These are phyloP conservation scores for Zaprionus capensis DNA, from an alignment of 1,140 invertebrate species.

Conservation along the genomic window DNA sequence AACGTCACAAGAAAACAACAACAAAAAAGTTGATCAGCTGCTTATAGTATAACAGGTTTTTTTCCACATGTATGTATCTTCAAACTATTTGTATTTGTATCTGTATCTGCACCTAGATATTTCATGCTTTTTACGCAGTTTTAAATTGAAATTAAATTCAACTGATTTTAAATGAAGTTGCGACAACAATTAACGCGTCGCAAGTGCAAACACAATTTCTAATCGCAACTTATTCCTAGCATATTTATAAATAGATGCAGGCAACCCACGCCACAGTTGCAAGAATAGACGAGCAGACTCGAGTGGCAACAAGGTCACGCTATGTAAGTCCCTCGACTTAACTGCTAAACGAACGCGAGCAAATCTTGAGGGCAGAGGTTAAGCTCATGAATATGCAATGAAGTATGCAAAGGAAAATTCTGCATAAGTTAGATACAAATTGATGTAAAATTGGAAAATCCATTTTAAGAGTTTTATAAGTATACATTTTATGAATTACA, in stretches of 20 bases:
- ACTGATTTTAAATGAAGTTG: conserved; percentile 10
- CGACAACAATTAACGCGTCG: conserved; percentile 13
- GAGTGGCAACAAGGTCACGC: conserved; percentile 1
- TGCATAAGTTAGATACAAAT: not conserved
- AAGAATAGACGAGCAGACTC: conserved; percentile 2
- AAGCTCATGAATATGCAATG: not conserved
- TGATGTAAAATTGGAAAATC: not conserved
- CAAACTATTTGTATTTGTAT: conserved; percentile 6
- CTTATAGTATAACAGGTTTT: conserved; percentile 42
- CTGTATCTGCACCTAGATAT: not conserved
- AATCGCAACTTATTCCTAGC: conserved; percentile 6
- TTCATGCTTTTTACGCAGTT: conserved; percentile 29
- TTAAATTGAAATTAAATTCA: not conserved
- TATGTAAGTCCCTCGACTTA: not conserved
- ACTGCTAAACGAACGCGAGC: not conserved
- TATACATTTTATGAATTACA: too few relatives aligned
- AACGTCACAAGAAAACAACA: conserved; percentile 12
- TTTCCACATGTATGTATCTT: conserved; percentile 8
- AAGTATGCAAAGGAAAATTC: not conserved
- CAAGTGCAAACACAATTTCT: conserved; percentile 22
- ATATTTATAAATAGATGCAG: conserved; percentile 22
- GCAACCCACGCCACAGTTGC: not conserved
- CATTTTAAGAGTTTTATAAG: too few relatives aligned
- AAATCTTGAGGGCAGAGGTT: not conserved
- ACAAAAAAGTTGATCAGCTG: not conserved